These are phyloP conservation scores for Chymomyza costata DNA, from an alignment of 1,140 invertebrate genomes.

Conservation along the genomic window DNA sequence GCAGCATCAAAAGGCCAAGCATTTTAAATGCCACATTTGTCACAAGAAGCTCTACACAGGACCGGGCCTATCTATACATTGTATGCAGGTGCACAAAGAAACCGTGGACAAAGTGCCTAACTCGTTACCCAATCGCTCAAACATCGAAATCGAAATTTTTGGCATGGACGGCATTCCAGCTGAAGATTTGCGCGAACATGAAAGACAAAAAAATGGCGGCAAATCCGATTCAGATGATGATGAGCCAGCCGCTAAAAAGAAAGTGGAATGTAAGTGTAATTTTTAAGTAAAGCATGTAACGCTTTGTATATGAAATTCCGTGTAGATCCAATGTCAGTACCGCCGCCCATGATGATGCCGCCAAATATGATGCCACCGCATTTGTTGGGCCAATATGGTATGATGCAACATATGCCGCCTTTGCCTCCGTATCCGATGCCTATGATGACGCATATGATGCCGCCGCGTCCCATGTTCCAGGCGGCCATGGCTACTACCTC, in stretches of 20 bases:
- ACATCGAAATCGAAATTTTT: slow-evolving; percentile 99
- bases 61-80: slow-evolving; percentile 98
- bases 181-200: slow-evolving; percentile 95
- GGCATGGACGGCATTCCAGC: slow-evolving; percentile 99
- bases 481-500: slow-evolving; percentile 81
- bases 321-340: slow-evolving; percentile 70
- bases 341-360: slow-evolving; percentile 77
- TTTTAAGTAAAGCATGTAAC: not conserved
- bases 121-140: slow-evolving; percentile 96
- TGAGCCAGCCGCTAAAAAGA: slow-evolving; percentile 85
- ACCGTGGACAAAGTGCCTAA: slow-evolving; percentile 99
- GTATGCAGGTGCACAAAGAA: slow-evolving; percentile 99
- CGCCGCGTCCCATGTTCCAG: slow-evolving; percentile 87
- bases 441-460: slow-evolving; percentile 82
- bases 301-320: not conserved
- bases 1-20: slow-evolving; percentile 99
- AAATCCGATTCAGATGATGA: slow-evolving; percentile 86
- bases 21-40: slow-evolving; percentile 99
- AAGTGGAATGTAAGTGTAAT: slow-evolving; percentile 78
- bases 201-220: slow-evolving; percentile 85
- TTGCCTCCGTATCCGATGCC: slow-evolving; percentile 78
- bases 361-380: slow-evolving; percentile 79
- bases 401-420: slow-evolving; percentile 78
- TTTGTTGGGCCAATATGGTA: slow-evolving; percentile 78
- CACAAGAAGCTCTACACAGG: slow-evolving; percentile 99